These are phyloP conservation scores for Heterotilapia buettikoferi DNA, from an alignment of 2,113 vertebrate genomes.

Conservation along the genomic window DNA sequence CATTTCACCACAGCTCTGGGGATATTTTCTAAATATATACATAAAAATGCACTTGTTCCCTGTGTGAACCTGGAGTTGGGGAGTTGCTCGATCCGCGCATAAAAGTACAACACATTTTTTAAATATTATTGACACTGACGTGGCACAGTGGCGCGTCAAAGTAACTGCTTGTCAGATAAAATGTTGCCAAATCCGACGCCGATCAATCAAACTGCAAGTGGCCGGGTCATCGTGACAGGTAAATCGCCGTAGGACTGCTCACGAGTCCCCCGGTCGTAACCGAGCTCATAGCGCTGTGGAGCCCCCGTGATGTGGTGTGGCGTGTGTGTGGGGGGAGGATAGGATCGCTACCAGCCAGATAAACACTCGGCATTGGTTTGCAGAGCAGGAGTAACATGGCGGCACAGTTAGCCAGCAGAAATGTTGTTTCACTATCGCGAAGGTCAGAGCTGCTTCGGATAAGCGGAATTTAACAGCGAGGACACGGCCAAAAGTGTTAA, in stretches of 20 bases:
- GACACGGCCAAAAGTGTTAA: constrained; percentile 34
- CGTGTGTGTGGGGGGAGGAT: constrained; percentile 65
- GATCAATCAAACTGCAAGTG: not conserved
- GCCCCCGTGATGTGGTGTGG: constrained; percentile 62
- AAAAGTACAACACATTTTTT: not conserved
- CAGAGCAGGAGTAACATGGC: constrained; percentile 78
- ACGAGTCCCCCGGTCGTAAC: not conserved
- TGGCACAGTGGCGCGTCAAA: not conserved
- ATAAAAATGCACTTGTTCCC: not conserved
- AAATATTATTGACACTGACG: not conserved
- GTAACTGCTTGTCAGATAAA: not conserved
- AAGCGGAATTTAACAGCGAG: constrained; percentile 62
- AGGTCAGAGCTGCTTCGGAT: constrained; percentile 72
- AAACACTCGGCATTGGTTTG: constrained; percentile 74
- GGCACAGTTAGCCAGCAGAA: constrained; percentile 74
- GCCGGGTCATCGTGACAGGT: constrained; percentile 14
- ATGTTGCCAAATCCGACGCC: not conserved
- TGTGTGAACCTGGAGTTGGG: not conserved
- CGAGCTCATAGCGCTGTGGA: constrained; percentile 41
- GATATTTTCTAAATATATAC: not conserved
- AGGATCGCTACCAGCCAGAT: constrained; percentile 68
- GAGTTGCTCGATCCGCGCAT: not conserved
- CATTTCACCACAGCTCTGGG: no score
- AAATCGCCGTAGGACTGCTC: constrained; percentile 6
- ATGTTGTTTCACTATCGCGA: constrained; percentile 74